A percentile compares a stretch with the other conserved stretches of the same genome.
Conservation (phyloP, 2,888 invertebrate genomes). For the Thecophora atra region DNA sequence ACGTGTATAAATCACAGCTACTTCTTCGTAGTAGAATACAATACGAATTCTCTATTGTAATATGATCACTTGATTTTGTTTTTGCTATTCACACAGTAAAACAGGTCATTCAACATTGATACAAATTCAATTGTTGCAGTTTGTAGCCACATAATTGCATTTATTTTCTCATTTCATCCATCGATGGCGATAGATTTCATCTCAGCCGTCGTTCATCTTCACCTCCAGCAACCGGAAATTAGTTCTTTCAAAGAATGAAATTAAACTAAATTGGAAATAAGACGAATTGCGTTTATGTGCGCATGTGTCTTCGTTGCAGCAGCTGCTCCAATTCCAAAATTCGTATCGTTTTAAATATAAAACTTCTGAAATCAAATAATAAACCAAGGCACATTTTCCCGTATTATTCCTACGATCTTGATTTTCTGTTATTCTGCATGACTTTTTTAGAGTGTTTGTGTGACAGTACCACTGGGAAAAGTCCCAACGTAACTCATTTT, state of each 20-base stretch:
- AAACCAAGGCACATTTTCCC: too few relatives aligned
- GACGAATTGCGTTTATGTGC: not conserved
- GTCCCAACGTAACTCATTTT: conserved; percentile 41
- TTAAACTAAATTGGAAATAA: not conserved
- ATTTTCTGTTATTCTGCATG: too few relatives aligned
- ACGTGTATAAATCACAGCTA: too few relatives aligned
- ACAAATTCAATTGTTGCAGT: not conserved
- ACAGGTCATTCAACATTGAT: not conserved
- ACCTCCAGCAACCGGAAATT: not conserved
- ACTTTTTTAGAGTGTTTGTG: too few relatives aligned
- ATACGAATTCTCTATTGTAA: too few relatives aligned
- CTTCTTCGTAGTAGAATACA: too few relatives aligned
- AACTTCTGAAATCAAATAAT: too few relatives aligned
- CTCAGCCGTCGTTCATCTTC: not conserved
- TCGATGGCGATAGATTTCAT: not conserved
- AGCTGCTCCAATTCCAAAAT: not conserved
- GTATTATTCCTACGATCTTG: too few relatives aligned
- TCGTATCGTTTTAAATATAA: not conserved
- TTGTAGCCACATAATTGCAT: conserved; percentile 7
- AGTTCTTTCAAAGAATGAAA: not conserved
- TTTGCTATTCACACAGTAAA: too few relatives aligned
- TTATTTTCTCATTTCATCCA: conserved; percentile 2
- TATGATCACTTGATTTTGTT: too few relatives aligned
- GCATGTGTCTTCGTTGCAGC: not conserved
- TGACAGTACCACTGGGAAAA: not conserved